These are phyloP conservation scores for Columba janthina DNA, from an alignment of 2,113 vertebrate genomes.

Conservation along the genomic window DNA sequence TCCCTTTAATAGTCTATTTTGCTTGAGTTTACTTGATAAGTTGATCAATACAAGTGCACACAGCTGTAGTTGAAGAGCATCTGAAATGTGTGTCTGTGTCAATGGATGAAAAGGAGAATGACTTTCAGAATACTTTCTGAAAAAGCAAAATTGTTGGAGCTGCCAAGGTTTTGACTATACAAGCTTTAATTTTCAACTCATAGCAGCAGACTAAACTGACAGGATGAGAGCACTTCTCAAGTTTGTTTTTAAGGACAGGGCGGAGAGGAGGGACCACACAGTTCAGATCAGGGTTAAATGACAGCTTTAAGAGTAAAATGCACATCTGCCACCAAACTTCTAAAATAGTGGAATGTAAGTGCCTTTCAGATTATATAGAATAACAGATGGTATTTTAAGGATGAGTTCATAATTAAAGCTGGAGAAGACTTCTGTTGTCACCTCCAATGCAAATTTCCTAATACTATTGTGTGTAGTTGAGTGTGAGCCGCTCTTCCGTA, in stretches of 20 bases:
- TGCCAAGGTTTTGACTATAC: background rate
- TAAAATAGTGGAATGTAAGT: background rate
- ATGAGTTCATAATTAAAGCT: background rate
- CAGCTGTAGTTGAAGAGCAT: constrained; percentile 8
- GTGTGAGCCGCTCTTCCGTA: background rate
- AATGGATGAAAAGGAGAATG: background rate
- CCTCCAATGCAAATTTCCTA: background rate
- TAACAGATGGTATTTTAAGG: background rate
- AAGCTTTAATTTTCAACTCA: constrained; percentile 11
- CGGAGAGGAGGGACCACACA: accelerated
- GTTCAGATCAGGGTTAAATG: background rate
- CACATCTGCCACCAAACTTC: background rate
- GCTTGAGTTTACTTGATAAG: background rate
- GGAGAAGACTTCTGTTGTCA: background rate
- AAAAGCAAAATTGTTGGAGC: background rate
- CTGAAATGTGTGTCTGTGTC: background rate
- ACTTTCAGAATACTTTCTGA: background rate
- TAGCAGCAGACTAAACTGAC: background rate
- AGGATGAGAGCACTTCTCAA: background rate
- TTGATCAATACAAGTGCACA: background rate
- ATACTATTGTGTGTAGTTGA: background rate
- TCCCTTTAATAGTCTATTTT: background rate
- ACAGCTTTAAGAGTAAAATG: background rate
- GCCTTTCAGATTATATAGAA: background rate
- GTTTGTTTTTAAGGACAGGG: background rate